These are phyloP conservation scores for Cyphomyrmex costatus DNA, from an alignment of 1,140 invertebrate genomes.

Conservation along the genomic window DNA sequence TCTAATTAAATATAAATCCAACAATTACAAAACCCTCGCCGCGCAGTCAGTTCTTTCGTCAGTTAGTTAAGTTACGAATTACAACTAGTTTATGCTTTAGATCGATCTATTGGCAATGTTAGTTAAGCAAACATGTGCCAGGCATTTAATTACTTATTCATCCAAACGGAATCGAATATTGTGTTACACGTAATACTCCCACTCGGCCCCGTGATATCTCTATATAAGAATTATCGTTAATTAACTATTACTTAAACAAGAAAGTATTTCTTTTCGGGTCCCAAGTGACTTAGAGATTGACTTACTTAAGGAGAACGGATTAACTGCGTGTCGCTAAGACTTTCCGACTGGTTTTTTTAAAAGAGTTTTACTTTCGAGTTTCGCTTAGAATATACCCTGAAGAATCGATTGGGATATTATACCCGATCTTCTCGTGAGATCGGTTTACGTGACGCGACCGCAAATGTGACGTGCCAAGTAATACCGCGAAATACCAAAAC, in stretches of 20 bases:
- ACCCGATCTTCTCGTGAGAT: constrained; percentile 3
- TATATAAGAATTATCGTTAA: constrained; percentile 77
- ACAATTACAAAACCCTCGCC: constrained; percentile 57
- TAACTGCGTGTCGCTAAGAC: constrained; percentile 67
- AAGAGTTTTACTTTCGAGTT: constrained; percentile 50
- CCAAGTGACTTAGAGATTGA: constrained; percentile 81
- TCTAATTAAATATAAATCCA: constrained; percentile 60
- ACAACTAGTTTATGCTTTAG: constrained; percentile 55
- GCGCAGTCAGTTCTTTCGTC: constrained; percentile 51
- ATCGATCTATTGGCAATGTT: constrained; percentile 50
- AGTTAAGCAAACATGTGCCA: constrained; percentile 45
- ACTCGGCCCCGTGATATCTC: constrained; percentile 58
- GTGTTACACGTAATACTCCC: constrained; percentile 63
- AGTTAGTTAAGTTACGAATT: constrained; percentile 51
- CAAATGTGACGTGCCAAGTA: constrained; percentile 69
- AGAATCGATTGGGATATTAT: constrained; percentile 41
- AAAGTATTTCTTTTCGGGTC: constrained; percentile 81
- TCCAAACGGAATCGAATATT: constrained; percentile 56
- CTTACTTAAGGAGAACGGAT: constrained; percentile 78
- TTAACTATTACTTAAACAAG: constrained; percentile 80
- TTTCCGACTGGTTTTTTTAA: constrained; percentile 32
- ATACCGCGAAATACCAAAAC: constrained; percentile 30
- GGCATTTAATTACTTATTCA: constrained; percentile 56
- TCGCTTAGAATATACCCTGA: constrained; percentile 51
- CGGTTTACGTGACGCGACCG: constrained; percentile 38